These are phyloP conservation scores for Pseudomyrmex cubaensis DNA, from an alignment of 1,140 invertebrate genomes.

Conservation along the genomic window DNA sequence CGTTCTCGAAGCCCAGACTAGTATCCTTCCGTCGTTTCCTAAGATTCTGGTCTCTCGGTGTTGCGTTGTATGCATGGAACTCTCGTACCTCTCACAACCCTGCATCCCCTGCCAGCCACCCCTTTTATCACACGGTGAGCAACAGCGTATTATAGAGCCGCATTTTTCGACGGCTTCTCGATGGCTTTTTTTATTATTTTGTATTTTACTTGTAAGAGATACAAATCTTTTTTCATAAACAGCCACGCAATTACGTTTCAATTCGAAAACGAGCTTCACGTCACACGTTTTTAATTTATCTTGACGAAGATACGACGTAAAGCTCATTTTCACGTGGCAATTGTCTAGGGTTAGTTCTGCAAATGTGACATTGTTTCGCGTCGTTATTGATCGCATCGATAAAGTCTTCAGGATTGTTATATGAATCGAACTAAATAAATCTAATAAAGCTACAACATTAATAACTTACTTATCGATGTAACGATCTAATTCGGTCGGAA, in stretches of 20 bases:
- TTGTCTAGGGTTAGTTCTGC: constrained; percentile 8
- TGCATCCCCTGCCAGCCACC: constrained; percentile 72
- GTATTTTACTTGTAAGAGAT: constrained; percentile 45
- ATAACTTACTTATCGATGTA: constrained; percentile 18
- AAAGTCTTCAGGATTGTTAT: constrained; percentile 28
- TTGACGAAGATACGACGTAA: neutral
- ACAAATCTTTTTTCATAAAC: constrained; percentile 14
- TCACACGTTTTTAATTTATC: neutral
- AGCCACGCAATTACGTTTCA: constrained; percentile 7
- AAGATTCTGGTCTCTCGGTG: constrained; percentile 84
- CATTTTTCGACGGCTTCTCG: constrained; percentile 66
- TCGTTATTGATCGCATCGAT: constrained; percentile 6
- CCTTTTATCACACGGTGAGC: constrained; percentile 74
- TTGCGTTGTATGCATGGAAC: constrained; percentile 86
- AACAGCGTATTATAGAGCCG: constrained; percentile 71
- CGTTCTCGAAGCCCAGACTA: constrained; percentile 82
- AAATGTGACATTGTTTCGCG: constrained; percentile 29
- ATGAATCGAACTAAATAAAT: constrained; percentile 22
- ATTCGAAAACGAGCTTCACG: constrained; percentile 28
- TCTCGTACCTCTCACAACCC: constrained; percentile 85
- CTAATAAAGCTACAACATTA: neutral
- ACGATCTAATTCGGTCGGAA: neutral
- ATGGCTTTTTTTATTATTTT: constrained; percentile 51
- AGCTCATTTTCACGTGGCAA: constrained; percentile 21
- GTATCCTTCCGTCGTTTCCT: constrained; percentile 83